These are phyloP conservation scores for Panurus biarmicus DNA, from an alignment of 2,113 vertebrate species.

Conservation along the genomic window DNA sequence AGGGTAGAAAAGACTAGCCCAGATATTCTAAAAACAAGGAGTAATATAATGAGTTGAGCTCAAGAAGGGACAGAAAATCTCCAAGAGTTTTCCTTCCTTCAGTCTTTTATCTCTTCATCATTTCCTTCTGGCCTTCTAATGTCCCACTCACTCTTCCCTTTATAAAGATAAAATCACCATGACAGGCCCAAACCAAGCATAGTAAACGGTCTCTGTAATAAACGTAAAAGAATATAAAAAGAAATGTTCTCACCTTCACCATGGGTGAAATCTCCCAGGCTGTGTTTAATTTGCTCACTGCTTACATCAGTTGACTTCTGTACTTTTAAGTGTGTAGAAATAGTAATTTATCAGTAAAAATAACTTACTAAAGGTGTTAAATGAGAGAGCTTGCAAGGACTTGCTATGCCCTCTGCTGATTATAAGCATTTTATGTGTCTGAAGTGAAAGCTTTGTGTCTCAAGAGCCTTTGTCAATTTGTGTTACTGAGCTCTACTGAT, in stretches of 20 bases:
- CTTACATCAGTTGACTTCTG: not conserved
- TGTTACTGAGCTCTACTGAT: not conserved
- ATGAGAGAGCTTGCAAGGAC: not conserved
- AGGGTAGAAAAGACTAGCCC: not conserved
- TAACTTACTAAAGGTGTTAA: not conserved
- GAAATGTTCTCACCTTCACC: not conserved
- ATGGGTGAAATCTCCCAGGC: not conserved
- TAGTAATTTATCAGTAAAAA: not conserved
- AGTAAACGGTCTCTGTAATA: not conserved
- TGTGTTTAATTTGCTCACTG: not conserved
- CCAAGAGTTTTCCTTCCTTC: not conserved
- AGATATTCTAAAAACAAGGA: not conserved
- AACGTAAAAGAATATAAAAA: not conserved
- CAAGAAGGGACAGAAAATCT: not conserved
- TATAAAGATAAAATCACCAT: not conserved
- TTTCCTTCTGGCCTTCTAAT: not conserved
- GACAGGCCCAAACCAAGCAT: not conserved
- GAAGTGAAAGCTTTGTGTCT: not conserved
- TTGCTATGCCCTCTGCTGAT: not conserved
- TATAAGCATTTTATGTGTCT: not conserved
- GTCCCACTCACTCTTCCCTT: not conserved
- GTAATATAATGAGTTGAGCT: not conserved
- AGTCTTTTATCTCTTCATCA: not conserved
- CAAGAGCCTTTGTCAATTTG: not conserved
- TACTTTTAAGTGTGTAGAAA: not conserved